Base-by-base conservation (phyloP, 2,888 invertebrate genomes). In the Spodoptera littoralis region DNA sequence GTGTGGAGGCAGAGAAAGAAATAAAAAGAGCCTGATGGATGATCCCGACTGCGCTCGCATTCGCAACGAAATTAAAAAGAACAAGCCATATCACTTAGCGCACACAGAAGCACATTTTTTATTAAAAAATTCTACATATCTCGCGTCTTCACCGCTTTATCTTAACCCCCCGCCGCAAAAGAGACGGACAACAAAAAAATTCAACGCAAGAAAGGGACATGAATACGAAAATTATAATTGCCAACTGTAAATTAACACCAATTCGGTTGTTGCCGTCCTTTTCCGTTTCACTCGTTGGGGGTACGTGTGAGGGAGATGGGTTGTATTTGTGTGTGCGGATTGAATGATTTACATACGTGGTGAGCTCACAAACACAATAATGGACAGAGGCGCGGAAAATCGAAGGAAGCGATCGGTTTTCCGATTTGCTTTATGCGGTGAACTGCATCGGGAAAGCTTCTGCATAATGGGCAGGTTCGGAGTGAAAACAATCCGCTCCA, bases 31-130 rank as follows among this genome's bases (percentile, higher is more conserved):
- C 82, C 82, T 92, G 93, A 94, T 93, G 92, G 92, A 94, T 92
- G 92, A 92, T 93, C 88, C 86, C 83, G 77, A 87, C 86, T 84
- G 83, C 87, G 85, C 84, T 80, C 85, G 88, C 91, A 89, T 88
- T 89, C 91, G 85, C 89, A 91, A 93, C 93, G 90, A 93, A 94
- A 94, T 94, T 94, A 94, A 94, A 94, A 94, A 93, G 93, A 94
- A 93, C 93, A 93, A 92, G 93, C 88, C 93, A 93, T 93, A 94
- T 94, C 94, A 94, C 93, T 94, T 94, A 94, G 93, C 90, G 93
- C 93, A 93, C 94, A 93, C 93, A 91, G 91, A 88, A 87, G 90
- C 92, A 91, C 83, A 88, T 90, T 90, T 93, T 91, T 93, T 93
- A 92, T 92, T 92, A 91, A 93, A 93, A 93, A 93, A 91, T 90